phyloP scores from a whole-genome alignment of 2,797 vertebrate species.

The Danionella dracula region DNA sequence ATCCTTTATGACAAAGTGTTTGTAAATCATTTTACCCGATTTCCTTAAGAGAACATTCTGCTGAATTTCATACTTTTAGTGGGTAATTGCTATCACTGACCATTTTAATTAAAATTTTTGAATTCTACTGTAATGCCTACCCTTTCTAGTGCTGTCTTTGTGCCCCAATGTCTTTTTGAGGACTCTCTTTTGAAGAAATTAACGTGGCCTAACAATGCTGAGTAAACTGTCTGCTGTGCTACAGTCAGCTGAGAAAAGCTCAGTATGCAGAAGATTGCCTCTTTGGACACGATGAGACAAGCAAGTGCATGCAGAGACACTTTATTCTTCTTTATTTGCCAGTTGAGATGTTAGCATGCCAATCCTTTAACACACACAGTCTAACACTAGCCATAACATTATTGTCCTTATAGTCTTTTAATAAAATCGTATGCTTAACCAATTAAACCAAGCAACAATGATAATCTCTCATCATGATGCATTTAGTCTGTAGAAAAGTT shows the following conservation, averaged over 20 bases:
- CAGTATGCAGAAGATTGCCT: neutral
- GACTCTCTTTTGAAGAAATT: neutral
- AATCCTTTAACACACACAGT: neutral
- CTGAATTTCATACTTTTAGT: too few relatives aligned
- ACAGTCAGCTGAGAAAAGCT: slow-evolving; percentile 30
- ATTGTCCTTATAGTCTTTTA: neutral
- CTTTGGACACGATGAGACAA: neutral
- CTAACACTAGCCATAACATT: neutral
- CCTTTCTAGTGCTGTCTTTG: too few relatives aligned
- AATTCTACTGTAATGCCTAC: too few relatives aligned
- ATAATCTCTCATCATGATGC: neutral
- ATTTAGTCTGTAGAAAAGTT: neutral
- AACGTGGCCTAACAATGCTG: slow-evolving; percentile 17
- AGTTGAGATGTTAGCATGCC: neutral
- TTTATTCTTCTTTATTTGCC: neutral
- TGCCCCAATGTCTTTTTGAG: neutral
- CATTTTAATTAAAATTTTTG: too few relatives aligned
- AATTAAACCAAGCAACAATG: neutral
- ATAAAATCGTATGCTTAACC: neutral
- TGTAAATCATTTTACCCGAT: too few relatives aligned
- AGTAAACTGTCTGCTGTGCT: slow-evolving; percentile 29
- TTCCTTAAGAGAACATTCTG: too few relatives aligned
- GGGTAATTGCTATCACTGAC: too few relatives aligned
- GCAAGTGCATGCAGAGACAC: neutral
- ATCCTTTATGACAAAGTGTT: too few relatives aligned